These are phyloP conservation scores for Meloidogyne floridensis DNA, from an alignment of 1,140 invertebrate genomes.

Conservation along the genomic window DNA sequence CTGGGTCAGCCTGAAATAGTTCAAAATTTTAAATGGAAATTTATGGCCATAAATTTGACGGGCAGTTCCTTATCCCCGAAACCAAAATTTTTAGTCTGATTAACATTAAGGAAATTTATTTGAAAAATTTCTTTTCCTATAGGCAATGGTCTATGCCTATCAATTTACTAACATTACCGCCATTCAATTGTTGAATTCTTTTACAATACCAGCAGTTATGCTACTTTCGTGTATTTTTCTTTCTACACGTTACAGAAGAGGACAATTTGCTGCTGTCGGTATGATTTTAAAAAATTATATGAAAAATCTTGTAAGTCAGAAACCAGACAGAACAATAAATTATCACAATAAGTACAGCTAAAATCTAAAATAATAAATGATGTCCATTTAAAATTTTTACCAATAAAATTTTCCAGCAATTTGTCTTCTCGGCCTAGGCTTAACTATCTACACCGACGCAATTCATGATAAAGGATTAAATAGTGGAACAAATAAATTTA, in stretches of 20 bases:
- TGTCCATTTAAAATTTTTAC: too few species aligned
- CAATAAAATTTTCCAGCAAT: background rate
- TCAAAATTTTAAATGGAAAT: background rate
- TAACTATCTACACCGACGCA: background rate
- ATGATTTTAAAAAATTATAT: too few species aligned
- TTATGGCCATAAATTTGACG: background rate
- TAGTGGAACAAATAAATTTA: background rate
- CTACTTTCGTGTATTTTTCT: background rate
- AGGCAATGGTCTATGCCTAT: background rate
- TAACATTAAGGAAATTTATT: too few species aligned
- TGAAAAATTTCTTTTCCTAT: background rate
- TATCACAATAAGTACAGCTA: too few species aligned
- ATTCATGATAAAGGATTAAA: background rate
- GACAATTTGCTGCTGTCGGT: background rate
- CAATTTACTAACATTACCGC: background rate
- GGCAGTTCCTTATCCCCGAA: too few species aligned
- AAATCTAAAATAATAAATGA: too few species aligned
- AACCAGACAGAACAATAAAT: too few species aligned
- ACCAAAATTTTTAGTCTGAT: too few species aligned
- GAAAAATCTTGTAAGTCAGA: too few species aligned
- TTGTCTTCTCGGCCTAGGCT: background rate
- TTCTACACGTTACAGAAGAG: background rate
- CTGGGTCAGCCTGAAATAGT: too few species aligned
- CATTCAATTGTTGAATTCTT: background rate
- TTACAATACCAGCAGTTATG: background rate